Percentiles rank a stretch among this genome's conserved stretches.
phyloP scores from a whole-genome alignment of 1,140 invertebrate species.

The Zaprionus ghesquierei region DNA sequence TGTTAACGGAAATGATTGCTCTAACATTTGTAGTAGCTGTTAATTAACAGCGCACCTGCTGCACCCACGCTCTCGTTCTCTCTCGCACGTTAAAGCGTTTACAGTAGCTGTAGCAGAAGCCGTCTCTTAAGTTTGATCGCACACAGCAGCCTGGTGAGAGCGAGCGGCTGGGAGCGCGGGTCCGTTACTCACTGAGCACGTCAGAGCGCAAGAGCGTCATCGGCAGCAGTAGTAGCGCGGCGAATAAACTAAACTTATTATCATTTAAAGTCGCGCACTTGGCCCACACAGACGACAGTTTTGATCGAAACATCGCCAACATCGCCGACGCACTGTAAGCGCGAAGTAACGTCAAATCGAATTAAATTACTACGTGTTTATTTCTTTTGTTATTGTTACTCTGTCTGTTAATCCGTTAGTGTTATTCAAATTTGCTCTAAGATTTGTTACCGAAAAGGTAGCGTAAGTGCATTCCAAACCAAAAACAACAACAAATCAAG shows the following conservation, averaged over 20 bases:
- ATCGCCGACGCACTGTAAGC: too few relatives aligned
- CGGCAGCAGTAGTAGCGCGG: conserved; percentile 29
- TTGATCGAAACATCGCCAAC: conserved; percentile 54
- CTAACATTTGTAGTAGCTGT: conserved; percentile 1
- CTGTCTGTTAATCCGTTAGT: conserved; percentile 17
- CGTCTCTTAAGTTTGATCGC: too few relatives aligned
- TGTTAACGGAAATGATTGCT: not conserved
- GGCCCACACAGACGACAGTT: conserved; percentile 66
- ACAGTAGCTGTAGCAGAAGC: conserved; percentile 8
- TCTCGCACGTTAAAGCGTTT: conserved; percentile 1
- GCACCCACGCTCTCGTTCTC: conserved; percentile 14
- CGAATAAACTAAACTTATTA: conserved; percentile 42
- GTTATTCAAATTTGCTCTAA: conserved; percentile 2
- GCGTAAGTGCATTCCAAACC: conserved; percentile 28
- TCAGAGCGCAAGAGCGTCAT: conserved; percentile 15
- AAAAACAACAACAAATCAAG: not conserved
- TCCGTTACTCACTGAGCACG: conserved; percentile 32
- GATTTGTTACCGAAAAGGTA: not conserved
- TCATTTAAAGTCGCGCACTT: conserved; percentile 55
- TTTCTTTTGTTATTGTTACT: conserved; percentile 33
- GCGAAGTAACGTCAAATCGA: conserved; percentile 32
- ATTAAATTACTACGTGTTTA: conserved; percentile 4
- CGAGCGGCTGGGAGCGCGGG: not conserved
- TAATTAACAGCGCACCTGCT: conserved; percentile 43
- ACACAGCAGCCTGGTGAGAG: not conserved